Percentiles rank a stretch among this genome's conserved stretches.
Evolutionary conservation across 92 coral and sea anemone species (phyloP).

Genomic region (Epizoanthus illoricatus): DNA sequence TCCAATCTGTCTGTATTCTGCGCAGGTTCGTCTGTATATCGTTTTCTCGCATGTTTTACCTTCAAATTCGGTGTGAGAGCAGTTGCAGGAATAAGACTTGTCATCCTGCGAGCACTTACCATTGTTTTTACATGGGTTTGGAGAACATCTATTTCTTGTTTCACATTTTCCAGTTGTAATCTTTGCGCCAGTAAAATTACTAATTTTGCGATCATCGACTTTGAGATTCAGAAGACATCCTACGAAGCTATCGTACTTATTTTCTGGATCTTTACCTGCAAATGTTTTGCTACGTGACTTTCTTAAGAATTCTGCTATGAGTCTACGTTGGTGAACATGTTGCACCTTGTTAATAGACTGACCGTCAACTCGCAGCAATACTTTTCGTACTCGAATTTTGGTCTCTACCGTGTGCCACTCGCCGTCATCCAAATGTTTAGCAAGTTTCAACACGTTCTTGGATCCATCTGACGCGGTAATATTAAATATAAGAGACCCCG

Average conservation of each 20-base stretch:
- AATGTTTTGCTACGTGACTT: slow-evolving; percentile 66
- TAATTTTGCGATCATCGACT: slow-evolving; percentile 64
- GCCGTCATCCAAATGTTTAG: slow-evolving; percentile 72
- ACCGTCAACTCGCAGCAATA: slow-evolving; percentile 44
- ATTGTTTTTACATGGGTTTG: slow-evolving; percentile 73
- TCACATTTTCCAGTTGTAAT: slow-evolving; percentile 49
- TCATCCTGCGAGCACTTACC: slow-evolving; percentile 71
- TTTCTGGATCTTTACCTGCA: slow-evolving; percentile 53
- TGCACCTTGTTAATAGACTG: background rate
- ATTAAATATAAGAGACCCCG: slow-evolving; percentile 65
- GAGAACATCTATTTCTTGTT: slow-evolving; percentile 58
- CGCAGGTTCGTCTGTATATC: slow-evolving; percentile 75
- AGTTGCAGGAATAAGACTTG: slow-evolving; percentile 61
- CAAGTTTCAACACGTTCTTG: slow-evolving; percentile 52
- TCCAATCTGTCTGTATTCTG: slow-evolving; percentile 77
- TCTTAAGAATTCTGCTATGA: slow-evolving; percentile 55
- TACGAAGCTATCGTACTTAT: slow-evolving; percentile 67
- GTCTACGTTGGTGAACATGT: slow-evolving; percentile 32
- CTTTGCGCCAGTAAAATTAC: slow-evolving; percentile 1
- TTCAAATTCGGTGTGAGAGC: slow-evolving; percentile 61
- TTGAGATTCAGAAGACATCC: slow-evolving; percentile 83
- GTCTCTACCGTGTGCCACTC: slow-evolving; percentile 92
- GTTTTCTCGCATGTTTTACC: slow-evolving; percentile 75
- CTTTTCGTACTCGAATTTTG: slow-evolving; percentile 38
- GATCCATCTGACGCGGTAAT: slow-evolving; percentile 62